Evolutionary conservation across 2,888 invertebrate species (phyloP), one percentile per base, ranked within the genome.

Genomic region (Caenorhabditis sp.): DNA sequence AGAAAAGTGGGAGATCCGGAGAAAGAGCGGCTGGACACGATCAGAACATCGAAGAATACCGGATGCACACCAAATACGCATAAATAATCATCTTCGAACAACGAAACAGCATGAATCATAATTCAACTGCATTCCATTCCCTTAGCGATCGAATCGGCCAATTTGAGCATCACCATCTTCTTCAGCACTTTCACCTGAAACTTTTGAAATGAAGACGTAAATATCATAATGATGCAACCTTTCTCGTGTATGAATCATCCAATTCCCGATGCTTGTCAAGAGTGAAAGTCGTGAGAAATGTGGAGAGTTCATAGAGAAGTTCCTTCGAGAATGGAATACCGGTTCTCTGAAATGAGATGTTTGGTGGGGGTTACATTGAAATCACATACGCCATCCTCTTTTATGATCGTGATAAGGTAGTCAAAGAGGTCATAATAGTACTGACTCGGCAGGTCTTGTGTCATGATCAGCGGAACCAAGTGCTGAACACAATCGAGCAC

Each of bases 361-460:
- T n/a, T n/a, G n/a, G n/a, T n/a, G n/a, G n/a, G n/a, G n/a, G n/a
- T n/a, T n/a, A n/a, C n/a, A 45, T 5, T 13, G n/a, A 20, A 39
- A 9, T 35, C 6, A 13, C 20, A 2, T 35, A 53, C 65, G n/a
- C 53, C 63, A 22, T 73, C 68, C 13, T 73, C 72, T 43, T 72
- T 71, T 35, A 80, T 68, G 35, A 80, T 76, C 0, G 61, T 41
- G 20, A 66, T 72, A 8, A 80, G 35, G 39, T 80, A 76, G 8
- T 68, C 78, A 32, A 80, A 80, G 5, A 80, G 63, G 43, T 81
- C 74, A 30, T 74, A 79, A 30, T 68, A 66, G 24, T 78, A 81
- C 43, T 68, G 62, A 7, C 75, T 65, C 8, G 81, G 81, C 17
- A 79, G 72, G 52, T 78, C 79, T 6, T 71, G 70, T 55, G 74